Evolutionary conservation across 1,140 invertebrate genomes (phyloP).

Genomic region (Caenorhabditis latens): DNA sequence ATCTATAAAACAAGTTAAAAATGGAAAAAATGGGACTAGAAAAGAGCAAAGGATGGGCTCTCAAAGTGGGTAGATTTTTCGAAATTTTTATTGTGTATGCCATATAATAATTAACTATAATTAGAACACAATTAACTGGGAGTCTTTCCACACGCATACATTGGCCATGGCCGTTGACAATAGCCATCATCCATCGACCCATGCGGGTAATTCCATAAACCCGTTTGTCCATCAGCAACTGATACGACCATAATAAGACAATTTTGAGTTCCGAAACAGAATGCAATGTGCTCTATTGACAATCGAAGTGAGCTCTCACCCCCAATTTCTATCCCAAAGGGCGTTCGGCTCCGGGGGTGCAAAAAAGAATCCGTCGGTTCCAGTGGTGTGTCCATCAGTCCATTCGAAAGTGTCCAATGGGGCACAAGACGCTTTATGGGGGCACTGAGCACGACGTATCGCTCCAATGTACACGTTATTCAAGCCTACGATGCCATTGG

Average conservation of each 20-base stretch:
- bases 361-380: background rate
- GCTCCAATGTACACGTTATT: background rate
- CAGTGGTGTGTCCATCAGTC: background rate
- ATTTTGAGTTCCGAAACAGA: too few species aligned
- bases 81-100: too few species aligned
- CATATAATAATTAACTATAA: too few species aligned
- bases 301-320: too few species aligned
- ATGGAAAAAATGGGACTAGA: too few species aligned
- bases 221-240: too few species aligned
- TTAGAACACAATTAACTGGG: background rate
- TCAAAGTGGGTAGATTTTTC: too few species aligned
- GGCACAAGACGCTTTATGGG: background rate
- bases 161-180: background rate
- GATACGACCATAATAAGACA: too few species aligned
- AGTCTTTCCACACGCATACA: conserved; percentile 6
- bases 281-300: too few species aligned
- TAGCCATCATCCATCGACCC: background rate
- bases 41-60: background rate
- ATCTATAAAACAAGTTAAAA: too few species aligned
- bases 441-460: background rate
- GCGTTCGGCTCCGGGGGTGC: background rate
- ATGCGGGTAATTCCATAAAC: background rate
- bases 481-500: background rate
- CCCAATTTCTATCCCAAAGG: too few species aligned
- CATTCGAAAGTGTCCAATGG: background rate